phyloP scores from a whole-genome alignment of 2,888 invertebrate species.

The Euzetes globulus region DNA sequence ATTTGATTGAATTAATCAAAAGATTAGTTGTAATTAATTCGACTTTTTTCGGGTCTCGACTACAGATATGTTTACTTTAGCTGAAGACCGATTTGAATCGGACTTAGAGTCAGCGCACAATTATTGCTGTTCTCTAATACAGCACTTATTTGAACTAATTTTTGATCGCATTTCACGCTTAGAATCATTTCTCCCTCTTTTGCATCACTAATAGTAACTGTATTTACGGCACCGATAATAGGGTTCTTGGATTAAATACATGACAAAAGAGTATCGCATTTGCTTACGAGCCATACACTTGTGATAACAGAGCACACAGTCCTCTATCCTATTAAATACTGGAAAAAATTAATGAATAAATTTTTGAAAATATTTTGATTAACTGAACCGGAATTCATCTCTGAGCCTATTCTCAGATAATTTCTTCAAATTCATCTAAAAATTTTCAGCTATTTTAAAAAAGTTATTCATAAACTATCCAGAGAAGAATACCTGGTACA shows the following conservation, averaged over 20 bases:
- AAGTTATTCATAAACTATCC: no score
- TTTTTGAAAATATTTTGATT: not conserved
- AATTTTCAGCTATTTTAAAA: no score
- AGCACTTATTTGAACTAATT: not conserved
- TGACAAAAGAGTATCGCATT: not conserved
- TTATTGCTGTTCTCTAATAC: not conserved
- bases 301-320: not conserved
- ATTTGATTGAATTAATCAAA: no score
- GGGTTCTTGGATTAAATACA: not conserved
- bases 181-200: no score
- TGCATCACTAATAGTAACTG: not conserved
- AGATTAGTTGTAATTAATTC: no score
- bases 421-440: no score
- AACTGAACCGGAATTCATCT: no score
- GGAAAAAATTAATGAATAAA: not conserved
- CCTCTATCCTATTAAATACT: not conserved
- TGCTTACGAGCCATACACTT: not conserved
- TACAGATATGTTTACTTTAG: not conserved
- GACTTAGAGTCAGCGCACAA: not conserved
- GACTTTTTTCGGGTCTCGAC: no score
- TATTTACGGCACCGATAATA: not conserved
- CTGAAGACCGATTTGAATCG: not conserved
- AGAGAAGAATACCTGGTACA: no score
- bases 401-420: no score
- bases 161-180: not conserved